Percentiles rank a stretch among this genome's conserved stretches.
These are phyloP conservation scores for Manacus vitellinus DNA, from an alignment of 2,113 vertebrate species.

Conservation along the genomic window DNA sequence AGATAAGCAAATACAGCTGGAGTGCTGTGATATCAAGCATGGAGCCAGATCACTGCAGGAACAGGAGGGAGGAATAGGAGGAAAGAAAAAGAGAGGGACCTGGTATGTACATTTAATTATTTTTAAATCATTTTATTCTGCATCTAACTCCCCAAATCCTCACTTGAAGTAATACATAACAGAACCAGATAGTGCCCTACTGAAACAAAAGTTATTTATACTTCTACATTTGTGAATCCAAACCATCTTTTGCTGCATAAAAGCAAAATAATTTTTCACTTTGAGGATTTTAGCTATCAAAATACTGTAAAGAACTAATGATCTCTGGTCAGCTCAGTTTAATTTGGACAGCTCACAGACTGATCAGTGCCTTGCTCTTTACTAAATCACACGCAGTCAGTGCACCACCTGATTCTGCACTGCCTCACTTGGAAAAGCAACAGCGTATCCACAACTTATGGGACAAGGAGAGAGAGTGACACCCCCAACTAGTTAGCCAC, in stretches of 20 bases:
- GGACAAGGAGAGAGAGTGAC: neutral
- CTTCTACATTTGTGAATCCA: neutral
- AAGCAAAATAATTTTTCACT: neutral
- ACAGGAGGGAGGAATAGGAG: neutral
- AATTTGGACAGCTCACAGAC: neutral
- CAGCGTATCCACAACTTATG: neutral
- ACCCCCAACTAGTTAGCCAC: neutral
- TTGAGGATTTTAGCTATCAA: neutral
- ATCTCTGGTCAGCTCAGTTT: neutral
- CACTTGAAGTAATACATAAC: neutral
- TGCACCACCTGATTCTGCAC: neutral
- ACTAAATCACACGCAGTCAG: rapidly evolving
- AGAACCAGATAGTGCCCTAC: neutral
- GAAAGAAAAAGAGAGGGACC: neutral
- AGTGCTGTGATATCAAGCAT: neutral
- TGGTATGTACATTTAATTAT: neutral
- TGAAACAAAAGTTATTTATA: neutral
- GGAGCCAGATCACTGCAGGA: slow-evolving; percentile 3
- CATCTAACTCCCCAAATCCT: neutral
- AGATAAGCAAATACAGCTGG: slow-evolving; percentile 29
- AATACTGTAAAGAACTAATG: neutral
- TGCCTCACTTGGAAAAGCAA: neutral
- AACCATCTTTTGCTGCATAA: neutral
- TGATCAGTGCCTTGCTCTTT: neutral
- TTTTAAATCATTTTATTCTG: neutral